A percentile compares a stretch with the other conserved stretches of the same genome.
Conservation (phyloP, 1,140 invertebrate genomes). For the Drosophila lowei region DNA sequence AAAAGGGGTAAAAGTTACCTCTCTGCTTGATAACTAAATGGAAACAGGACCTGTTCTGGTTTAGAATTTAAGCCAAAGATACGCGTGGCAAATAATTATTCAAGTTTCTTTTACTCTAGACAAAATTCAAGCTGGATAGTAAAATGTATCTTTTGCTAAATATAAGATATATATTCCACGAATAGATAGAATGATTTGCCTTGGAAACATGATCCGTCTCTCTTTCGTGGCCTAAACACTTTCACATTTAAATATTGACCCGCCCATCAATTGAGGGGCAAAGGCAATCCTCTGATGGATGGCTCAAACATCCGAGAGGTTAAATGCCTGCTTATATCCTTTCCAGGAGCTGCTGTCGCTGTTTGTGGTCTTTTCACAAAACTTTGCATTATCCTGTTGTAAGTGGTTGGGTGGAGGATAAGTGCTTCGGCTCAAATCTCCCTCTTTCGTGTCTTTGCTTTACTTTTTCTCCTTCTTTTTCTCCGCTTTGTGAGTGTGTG, state of each 20-base stretch:
- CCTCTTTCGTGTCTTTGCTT: background rate
- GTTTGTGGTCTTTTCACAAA: conserved; percentile 30
- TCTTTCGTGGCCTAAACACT: conserved; percentile 3
- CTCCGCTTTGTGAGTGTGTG: too few species aligned
- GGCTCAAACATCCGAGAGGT: conserved; percentile 32
- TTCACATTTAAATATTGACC: conserved; percentile 31
- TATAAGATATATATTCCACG: too few species aligned
- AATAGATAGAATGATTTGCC: background rate
- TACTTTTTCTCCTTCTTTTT: background rate
- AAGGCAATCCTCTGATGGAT: conserved; percentile 48
- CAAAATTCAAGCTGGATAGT: too few species aligned
- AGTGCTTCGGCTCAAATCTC: conserved; percentile 12
- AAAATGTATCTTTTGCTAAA: too few species aligned
- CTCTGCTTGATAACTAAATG: conserved; percentile 11
- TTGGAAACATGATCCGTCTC: conserved; percentile 5
- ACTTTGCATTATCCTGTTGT: conserved; percentile 46
- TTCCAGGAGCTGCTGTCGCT: conserved; percentile 20
- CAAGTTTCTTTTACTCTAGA: too few species aligned
- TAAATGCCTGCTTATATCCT: conserved; percentile 44
- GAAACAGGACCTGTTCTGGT: conserved; percentile 4
- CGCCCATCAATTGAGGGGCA: conserved; percentile 13
- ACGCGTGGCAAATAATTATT: too few species aligned
- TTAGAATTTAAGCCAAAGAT: too few species aligned
- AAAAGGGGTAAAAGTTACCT: conserved; percentile 30
- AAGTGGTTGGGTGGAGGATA: conserved; percentile 21